phyloP scores from a whole-genome alignment of 23 tunicate species.

The Oikopleura albicans region DNA sequence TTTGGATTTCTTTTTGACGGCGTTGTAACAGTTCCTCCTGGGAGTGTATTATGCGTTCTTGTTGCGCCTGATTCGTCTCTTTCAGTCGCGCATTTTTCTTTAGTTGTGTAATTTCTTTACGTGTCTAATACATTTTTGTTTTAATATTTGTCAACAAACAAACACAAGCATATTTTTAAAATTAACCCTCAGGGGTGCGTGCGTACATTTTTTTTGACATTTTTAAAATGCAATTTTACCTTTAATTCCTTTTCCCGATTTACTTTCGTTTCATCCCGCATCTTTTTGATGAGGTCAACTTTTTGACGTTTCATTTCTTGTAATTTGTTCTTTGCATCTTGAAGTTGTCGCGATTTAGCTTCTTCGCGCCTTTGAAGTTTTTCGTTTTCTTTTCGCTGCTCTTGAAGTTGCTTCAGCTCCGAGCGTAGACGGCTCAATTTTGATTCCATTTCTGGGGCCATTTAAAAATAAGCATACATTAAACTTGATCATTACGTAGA shows the following conservation, averaged over 20 bases:
- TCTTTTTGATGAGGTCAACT: conserved; percentile 1
- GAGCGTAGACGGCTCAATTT: neutral
- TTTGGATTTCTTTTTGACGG: neutral
- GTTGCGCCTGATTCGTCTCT: neutral
- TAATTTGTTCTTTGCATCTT: neutral
- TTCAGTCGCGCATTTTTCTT: neutral
- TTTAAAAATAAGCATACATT: too few species aligned
- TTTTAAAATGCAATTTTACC: too few species aligned
- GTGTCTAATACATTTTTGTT: neutral
- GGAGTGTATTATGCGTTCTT: neutral
- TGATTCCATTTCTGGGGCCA: neutral
- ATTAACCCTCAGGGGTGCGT: too few species aligned
- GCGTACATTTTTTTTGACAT: too few species aligned
- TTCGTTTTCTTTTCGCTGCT: neutral
- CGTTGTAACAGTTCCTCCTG: neutral
- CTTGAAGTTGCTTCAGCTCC: neutral
- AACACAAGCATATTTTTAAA: too few species aligned
- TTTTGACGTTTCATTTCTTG: conserved; percentile 16
- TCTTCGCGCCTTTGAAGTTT: neutral
- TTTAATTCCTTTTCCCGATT: neutral
- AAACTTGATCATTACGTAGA: too few species aligned
- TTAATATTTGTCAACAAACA: too few species aligned
- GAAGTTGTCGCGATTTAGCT: neutral
- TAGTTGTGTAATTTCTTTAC: neutral
- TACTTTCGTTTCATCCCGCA: neutral